These are phyloP conservation scores for Drosophila arawakana DNA, from an alignment of 1,140 invertebrate species.

Conservation along the genomic window DNA sequence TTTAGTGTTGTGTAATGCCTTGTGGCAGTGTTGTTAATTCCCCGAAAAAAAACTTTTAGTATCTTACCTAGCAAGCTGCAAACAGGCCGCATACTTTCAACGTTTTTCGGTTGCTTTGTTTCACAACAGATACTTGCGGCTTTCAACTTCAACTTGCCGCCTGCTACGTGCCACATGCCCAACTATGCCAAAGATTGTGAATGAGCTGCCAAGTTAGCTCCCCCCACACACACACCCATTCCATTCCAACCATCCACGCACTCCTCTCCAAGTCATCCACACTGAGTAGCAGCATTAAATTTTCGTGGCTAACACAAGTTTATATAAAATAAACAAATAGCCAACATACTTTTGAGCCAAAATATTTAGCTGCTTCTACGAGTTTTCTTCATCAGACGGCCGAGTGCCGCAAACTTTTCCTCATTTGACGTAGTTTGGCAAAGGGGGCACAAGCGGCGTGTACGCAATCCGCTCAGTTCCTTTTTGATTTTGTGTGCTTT, in stretches of 20 bases:
- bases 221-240: too few relatives aligned
- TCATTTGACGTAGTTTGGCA: background rate
- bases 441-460: slow-evolving; percentile 32
- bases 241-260: too few relatives aligned
- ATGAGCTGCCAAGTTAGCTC: slow-evolving; percentile 7
- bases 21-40: slow-evolving; percentile 54
- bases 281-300: slow-evolving; percentile 7
- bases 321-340: slow-evolving; percentile 37
- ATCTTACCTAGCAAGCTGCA: slow-evolving; percentile 3
- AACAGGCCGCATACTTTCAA: slow-evolving; percentile 42
- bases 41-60: slow-evolving; percentile 5
- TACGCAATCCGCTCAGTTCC: slow-evolving; percentile 39
- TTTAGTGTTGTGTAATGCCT: slow-evolving; percentile 57
- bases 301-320: slow-evolving; percentile 27
- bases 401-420: slow-evolving; percentile 13
- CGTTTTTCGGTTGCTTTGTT: slow-evolving; percentile 28
- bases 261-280: slow-evolving; percentile 23
- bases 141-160: slow-evolving; percentile 53
- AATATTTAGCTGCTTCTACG: slow-evolving; percentile 28
- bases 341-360: slow-evolving; percentile 42
- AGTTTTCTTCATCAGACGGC: slow-evolving; percentile 13
- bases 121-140: slow-evolving; percentile 58
- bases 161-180: slow-evolving; percentile 30
- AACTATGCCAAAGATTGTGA: slow-evolving; percentile 66
- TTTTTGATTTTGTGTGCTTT: background rate